These are phyloP conservation scores for Sepioteuthis lessoniana DNA, from an alignment of 2,888 invertebrate species.

Conservation along the genomic window DNA sequence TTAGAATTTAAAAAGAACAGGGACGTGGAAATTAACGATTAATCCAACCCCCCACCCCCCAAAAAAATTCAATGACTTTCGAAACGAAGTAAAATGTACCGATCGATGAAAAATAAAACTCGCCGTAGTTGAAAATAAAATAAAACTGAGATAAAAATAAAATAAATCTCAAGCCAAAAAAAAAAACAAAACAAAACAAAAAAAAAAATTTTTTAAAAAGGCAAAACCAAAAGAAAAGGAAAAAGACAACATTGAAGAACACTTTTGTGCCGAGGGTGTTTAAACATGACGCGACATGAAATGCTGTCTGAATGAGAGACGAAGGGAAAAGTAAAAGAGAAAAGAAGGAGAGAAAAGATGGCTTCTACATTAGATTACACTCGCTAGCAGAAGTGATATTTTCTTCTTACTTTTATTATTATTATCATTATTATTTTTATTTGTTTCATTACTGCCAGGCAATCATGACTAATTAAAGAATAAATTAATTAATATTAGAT, in stretches of 20 bases:
- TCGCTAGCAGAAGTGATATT: not conserved
- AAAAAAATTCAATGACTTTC: not conserved
- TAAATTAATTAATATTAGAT: slow-evolving; percentile 33
- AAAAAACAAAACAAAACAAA: too few relatives aligned
- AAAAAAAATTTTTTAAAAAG: too few relatives aligned
- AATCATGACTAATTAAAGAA: slow-evolving; percentile 4
- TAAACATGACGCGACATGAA: not conserved
- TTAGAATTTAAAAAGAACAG: not conserved
- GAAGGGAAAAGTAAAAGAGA: not conserved
- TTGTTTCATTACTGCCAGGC: not conserved
- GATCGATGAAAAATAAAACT: not conserved
- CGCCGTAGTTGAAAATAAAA: not conserved
- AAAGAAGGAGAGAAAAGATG: not conserved
- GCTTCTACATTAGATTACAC: not conserved
- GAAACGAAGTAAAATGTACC: not conserved
- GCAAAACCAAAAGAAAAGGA: too few relatives aligned
- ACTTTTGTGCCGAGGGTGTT: not conserved
- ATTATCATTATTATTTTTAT: not conserved
- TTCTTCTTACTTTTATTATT: not conserved
- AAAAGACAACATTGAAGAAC: not conserved
- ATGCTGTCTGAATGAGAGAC: not conserved
- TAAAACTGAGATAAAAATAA: not conserved
- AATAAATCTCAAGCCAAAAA: too few relatives aligned
- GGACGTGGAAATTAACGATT: not conserved
- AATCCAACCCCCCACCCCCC: too few relatives aligned